Evolutionary conservation across 2,797 vertebrate genomes (phyloP).

Genomic region (Pipistrellus pipistrellus): DNA sequence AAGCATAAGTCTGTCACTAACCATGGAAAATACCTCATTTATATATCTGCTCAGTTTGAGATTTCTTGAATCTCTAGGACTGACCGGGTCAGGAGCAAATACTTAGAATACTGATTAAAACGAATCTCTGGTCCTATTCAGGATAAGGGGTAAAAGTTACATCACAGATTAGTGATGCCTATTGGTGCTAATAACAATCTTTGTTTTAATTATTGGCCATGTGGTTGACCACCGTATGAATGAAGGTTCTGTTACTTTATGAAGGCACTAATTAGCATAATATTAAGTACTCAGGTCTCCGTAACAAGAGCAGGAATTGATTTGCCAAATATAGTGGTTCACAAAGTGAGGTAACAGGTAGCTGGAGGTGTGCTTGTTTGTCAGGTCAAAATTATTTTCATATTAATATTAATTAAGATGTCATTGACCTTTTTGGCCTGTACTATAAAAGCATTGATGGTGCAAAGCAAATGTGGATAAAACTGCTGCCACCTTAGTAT

Average conservation of each 20-base stretch:
- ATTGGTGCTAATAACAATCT: neutral
- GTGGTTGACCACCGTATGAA: neutral
- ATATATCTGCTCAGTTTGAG: neutral
- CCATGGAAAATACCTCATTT: neutral
- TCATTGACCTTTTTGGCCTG: neutral
- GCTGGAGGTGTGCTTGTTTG: neutral
- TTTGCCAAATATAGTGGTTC: constrained; percentile 1
- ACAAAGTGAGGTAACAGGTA: neutral
- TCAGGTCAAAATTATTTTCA: constrained; percentile 34
- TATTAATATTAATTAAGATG: constrained; percentile 19
- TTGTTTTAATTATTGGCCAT: constrained; percentile 5
- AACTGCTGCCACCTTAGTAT: constrained; percentile 12
- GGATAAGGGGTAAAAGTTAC: neutral
- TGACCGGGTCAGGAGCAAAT: constrained; percentile 29
- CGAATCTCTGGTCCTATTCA: neutral
- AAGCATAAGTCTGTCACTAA: constrained; percentile 1
- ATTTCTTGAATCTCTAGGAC: constrained; percentile 48
- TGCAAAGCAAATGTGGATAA: neutral
- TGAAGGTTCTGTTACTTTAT: neutral
- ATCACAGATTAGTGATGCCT: neutral
- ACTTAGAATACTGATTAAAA: constrained; percentile 16
- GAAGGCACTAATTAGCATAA: neutral
- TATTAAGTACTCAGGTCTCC: neutral
- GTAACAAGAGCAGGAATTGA: constrained; percentile 1
- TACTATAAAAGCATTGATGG: constrained; percentile 5